A percentile compares a stretch with the other conserved stretches of the same genome.
Conservation (phyloP, 2,888 invertebrate genomes). For the Callimorpha dominula region DNA sequence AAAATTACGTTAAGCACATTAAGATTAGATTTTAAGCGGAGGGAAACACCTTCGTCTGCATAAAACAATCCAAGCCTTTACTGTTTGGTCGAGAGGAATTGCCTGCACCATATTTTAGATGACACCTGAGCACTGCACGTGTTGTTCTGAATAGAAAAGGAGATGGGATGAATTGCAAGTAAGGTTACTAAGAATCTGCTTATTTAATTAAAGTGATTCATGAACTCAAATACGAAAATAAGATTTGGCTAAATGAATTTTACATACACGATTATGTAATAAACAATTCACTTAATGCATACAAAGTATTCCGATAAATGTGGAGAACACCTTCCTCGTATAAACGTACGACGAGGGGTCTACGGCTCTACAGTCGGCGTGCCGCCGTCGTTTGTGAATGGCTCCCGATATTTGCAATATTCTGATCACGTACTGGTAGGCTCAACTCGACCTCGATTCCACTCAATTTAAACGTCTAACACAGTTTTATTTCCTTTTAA, state of each 20-base stretch:
- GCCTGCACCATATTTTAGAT: too few species aligned
- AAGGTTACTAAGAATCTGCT: too few species aligned
- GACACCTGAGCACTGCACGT: too few species aligned
- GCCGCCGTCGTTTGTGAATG: conserved; percentile 36
- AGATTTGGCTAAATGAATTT: conserved; percentile 37
- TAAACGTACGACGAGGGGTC: conserved; percentile 43
- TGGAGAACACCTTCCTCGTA: conserved; percentile 56
- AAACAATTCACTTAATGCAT: conserved; percentile 60
- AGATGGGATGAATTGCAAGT: too few species aligned
- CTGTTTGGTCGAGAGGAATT: too few species aligned
- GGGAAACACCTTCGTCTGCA: background rate
- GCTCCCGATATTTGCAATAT: conserved; percentile 53
- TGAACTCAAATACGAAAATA: background rate
- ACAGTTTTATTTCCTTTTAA: conserved; percentile 62
- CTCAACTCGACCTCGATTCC: conserved; percentile 66
- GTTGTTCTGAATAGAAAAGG: too few species aligned
- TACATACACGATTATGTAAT: conserved; percentile 51
- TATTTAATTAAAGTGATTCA: too few species aligned
- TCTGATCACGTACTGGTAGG: conserved; percentile 59
- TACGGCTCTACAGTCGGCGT: conserved; percentile 11
- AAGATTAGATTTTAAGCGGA: background rate
- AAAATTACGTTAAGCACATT: too few species aligned
- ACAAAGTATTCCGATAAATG: conserved; percentile 54
- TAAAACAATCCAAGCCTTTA: background rate
- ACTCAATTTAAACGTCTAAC: conserved; percentile 66